Percentiles rank a stretch among this genome's conserved stretches.
Evolutionary conservation across 1,140 invertebrate species (phyloP).

Genomic region (Drosophila jambulina): DNA sequence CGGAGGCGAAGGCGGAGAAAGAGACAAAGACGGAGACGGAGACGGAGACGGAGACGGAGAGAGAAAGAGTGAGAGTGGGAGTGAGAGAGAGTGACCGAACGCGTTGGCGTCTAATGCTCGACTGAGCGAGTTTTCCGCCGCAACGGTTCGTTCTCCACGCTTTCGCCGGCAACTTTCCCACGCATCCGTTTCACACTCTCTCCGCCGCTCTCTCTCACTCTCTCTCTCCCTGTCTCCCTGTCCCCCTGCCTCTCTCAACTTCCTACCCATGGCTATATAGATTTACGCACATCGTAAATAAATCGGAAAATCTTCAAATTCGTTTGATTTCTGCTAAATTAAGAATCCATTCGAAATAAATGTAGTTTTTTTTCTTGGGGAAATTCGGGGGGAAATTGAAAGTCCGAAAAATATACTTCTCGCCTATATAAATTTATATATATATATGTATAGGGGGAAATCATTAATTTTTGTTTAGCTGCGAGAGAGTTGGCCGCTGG

Average conservation of each 20-base stretch:
- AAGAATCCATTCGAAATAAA: constrained; percentile 22
- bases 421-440: not conserved
- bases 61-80: not conserved
- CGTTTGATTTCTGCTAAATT: constrained; percentile 37
- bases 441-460: constrained; percentile 18
- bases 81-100: constrained; percentile 56
- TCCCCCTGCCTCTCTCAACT: not conserved
- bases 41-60: not conserved
- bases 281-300: constrained; percentile 38
- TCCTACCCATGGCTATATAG: not conserved
- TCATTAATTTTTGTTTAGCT: constrained; percentile 12
- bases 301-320: constrained; percentile 18
- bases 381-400: not conserved
- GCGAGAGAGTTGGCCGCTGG: constrained; percentile 31
- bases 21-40: constrained; percentile 1
- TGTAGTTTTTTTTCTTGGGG: not conserved
- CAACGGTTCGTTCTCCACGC: constrained; percentile 48
- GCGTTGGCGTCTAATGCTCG: constrained; percentile 77
- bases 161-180: constrained; percentile 71
- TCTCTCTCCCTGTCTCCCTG: not conserved
- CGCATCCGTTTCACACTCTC: constrained; percentile 49
- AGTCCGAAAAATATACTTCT: not conserved
- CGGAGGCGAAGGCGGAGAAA: not conserved
- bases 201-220: constrained; percentile 5
- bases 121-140: constrained; percentile 73